phyloP scores from a whole-genome alignment of 2,113 vertebrate genomes.

The Gorsachius goisagi region DNA sequence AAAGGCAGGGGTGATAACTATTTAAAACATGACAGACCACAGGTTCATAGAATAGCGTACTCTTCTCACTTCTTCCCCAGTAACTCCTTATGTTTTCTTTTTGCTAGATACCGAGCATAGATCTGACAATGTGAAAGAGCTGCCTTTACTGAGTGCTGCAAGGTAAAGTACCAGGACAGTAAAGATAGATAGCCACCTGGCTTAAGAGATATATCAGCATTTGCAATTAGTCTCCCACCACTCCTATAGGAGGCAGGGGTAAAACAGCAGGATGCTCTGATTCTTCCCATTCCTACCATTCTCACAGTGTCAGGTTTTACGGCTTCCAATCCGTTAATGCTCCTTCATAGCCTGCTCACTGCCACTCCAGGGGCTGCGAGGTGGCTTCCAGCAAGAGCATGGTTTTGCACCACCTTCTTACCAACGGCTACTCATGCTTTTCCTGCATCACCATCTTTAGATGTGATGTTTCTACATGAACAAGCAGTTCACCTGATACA shows the following conservation, averaged over 20 bases:
- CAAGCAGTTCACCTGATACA: not conserved
- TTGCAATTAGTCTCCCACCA: not conserved
- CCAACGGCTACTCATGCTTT: not conserved
- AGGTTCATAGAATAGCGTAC: not conserved
- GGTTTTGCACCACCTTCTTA: not conserved
- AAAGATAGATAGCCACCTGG: not conserved
- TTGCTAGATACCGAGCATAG: not conserved
- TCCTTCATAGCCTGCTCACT: not conserved
- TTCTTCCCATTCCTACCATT: not conserved
- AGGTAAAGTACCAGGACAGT: not conserved
- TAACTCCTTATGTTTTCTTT: not conserved
- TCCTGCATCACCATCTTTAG: not conserved
- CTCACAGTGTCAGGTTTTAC: not conserved
- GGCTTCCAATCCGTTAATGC: not conserved
- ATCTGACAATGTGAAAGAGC: not conserved
- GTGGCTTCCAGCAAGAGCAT: not conserved
- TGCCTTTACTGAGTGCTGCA: not conserved
- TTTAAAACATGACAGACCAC: not conserved
- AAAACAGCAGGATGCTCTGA: not conserved
- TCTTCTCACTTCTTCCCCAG: not conserved
- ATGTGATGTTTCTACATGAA: not conserved
- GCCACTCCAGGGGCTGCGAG: not conserved
- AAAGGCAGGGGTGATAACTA: not conserved
- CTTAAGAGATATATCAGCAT: not conserved
- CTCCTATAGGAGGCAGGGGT: rapidly evolving